A percentile compares a stretch with the other conserved stretches of the same genome.
phyloP scores from a whole-genome alignment of 2,888 invertebrate genomes.

The Tetragnatha montana region DNA sequence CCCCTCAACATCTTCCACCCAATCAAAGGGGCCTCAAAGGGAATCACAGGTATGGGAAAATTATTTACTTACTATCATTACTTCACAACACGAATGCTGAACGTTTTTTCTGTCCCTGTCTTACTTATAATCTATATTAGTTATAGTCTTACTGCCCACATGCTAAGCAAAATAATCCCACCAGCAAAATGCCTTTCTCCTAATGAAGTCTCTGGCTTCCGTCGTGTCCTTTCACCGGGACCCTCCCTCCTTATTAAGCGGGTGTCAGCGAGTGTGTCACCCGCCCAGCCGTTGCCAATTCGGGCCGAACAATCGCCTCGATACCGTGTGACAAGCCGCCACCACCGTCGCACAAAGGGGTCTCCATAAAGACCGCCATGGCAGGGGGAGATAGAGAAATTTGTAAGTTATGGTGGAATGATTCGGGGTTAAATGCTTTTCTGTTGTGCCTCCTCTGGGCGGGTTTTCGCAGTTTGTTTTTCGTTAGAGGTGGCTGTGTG shows the following conservation, averaged over 20 bases:
- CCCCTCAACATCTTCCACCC: too few relatives aligned
- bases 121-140: too few relatives aligned
- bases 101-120: too few relatives aligned
- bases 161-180: not conserved
- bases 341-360: slow-evolving; percentile 7
- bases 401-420: slow-evolving; percentile 34
- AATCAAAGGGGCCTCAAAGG: too few relatives aligned
- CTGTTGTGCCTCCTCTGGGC: not conserved
- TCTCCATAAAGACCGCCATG: not conserved
- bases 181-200: not conserved
- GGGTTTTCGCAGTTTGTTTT: not conserved
- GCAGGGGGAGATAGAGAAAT: not conserved
- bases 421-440: not conserved
- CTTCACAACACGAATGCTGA: too few relatives aligned
- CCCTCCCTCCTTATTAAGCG: slow-evolving; percentile 14
- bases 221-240: slow-evolving; percentile 9
- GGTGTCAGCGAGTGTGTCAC: slow-evolving; percentile 11
- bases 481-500: too few relatives aligned
- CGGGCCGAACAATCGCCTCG: slow-evolving; percentile 39
- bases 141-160: too few relatives aligned
- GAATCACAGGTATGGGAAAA: too few relatives aligned
- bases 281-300: not conserved
- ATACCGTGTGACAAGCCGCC: slow-evolving; percentile 22
- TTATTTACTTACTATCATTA: too few relatives aligned
- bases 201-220: not conserved